These are phyloP conservation scores for Caenorhabditis angaria DNA, from an alignment of 2,888 invertebrate species.

Conservation along the genomic window DNA sequence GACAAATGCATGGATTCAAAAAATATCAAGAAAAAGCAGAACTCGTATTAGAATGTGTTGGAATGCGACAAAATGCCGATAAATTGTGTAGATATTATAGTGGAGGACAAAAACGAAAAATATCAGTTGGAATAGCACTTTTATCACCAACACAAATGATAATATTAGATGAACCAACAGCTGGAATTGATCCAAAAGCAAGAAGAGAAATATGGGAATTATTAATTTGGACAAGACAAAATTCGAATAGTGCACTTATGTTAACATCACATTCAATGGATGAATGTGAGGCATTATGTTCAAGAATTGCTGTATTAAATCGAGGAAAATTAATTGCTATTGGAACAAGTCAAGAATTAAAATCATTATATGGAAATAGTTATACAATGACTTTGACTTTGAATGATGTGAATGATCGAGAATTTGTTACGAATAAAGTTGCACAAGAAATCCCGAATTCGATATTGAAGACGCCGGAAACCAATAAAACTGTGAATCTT, in stretches of 20 bases:
- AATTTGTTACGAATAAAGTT: constrained; percentile 17
- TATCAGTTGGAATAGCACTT: constrained; percentile 83
- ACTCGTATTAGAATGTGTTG: constrained; percentile 57
- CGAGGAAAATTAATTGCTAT: constrained; percentile 65
- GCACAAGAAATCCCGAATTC: constrained; percentile 20
- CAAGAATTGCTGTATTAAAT: constrained; percentile 67
- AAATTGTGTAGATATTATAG: constrained; percentile 55
- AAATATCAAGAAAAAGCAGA: constrained; percentile 47
- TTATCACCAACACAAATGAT: constrained; percentile 80
- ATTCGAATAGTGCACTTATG: constrained; percentile 56
- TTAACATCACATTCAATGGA: constrained; percentile 66
- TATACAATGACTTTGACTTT: constrained; percentile 54
- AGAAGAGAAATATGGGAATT: constrained; percentile 77
- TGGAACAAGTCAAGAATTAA: constrained; percentile 67
- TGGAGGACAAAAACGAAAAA: constrained; percentile 84
- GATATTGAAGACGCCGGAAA: constrained; percentile 39
- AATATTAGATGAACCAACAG: constrained; percentile 75
- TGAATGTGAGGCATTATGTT: constrained; percentile 69
- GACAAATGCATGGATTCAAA: constrained; percentile 49
- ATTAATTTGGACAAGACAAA: constrained; percentile 43
- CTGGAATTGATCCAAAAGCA: constrained; percentile 77
- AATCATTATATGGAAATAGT: constrained; percentile 62
- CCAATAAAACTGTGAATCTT: constrained; percentile 45
- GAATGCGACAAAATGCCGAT: constrained; percentile 59
- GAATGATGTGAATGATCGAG: constrained; percentile 13